Base-by-base conservation (phyloP, 2,888 invertebrate species). In the Tetheella fluctuosa region DNA sequence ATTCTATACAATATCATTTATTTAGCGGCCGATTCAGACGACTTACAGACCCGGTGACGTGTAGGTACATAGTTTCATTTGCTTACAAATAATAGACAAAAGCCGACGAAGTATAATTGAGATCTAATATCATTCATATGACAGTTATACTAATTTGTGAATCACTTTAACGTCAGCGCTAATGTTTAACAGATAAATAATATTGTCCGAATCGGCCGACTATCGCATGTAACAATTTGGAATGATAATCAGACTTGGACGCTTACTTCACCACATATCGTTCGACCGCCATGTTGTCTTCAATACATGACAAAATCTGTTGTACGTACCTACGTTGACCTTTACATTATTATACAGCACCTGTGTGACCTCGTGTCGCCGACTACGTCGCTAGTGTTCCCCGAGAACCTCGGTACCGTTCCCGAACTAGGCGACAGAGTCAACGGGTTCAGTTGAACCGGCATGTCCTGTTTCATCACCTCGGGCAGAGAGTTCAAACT, bases 321-420 rank as follows among this genome's bases (percentile, higher is more conserved):
- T n/a, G n/a, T n/a, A n/a, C n/a, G n/a, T n/a, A n/a, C n/a, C n/a
- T n/a, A n/a, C n/a, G n/a, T n/a, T n/a, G n/a, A n/a, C n/a, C n/a
- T n/a, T 71, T 95, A 96, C 95, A 96, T 96, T 64, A 97, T 92
- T 66, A 94, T 87, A 87, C 97, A 97, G 90, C 97, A 97, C 81
- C 96, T 93, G 87, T 93, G 96, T 76, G 94, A 95, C 79, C 94
- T 94, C 63, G 94, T 94, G 82, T 97, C 97, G 67, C 96, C 96
- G 63, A 97, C 94, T 65, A 96, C 96, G 74, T 97, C 97, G 76
- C 96, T 95, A 25, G 96, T 97, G 81, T 96, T 94, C 15, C 97
- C 97, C 13, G 95, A 94, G 85, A 96, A 96, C 69, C 95, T 91
- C 52, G 94, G 93, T 42, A 95, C 94, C 20, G 94, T 79, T 4